Evolutionary conservation across 1,140 invertebrate genomes (phyloP), one percentile per base, ranked within the genome.

Genomic region (Venturia canescens): DNA sequence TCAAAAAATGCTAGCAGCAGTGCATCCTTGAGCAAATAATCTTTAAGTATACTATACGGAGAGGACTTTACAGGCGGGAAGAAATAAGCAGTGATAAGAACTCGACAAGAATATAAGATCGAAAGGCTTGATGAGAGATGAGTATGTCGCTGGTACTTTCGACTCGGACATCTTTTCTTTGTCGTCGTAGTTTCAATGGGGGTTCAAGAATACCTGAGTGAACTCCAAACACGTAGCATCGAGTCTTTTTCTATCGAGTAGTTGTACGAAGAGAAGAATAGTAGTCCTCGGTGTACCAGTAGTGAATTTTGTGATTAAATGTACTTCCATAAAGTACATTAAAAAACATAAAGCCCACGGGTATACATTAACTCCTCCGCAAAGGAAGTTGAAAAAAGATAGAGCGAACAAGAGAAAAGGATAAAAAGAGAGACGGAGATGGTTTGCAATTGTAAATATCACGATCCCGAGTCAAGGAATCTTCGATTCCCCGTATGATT

Each of bases 401-500:
- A n/a, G n/a, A n/a, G n/a, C n/a, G n/a, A n/a, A n/a, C n/a, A n/a
- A n/a, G n/a, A 44, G 38, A 1, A 44, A 44, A 13, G 1, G 38
- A 44, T 1, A 44, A 11, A 44, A 1, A 44, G 13, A 44, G 38
- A 9, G 38, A n/a, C n/a, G 1, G 60, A 63, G 60, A 23, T 26
- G 60, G 23, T 31, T 15, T 69, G 66, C 29, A 34, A 69, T 69
- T 69, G 29, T 18, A 31, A 69, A 69, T 29, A 29, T 31, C 26
- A 31, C 21, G n/a, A 29, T 69, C 13, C n/a, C 38, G 21, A 76
- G 53, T 53, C 21, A 4, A 18, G 72, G n/a, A 21, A 76, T 60
- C 72, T 11, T 76, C 29, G 72, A 76, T 76, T 76, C 72, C 6
- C 27, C 13, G 53, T 60, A 53, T 60, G 50, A 76, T 76, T 76